Conservation (phyloP, 2,113 vertebrate genomes). For the Lasiurus cinereus region DNA sequence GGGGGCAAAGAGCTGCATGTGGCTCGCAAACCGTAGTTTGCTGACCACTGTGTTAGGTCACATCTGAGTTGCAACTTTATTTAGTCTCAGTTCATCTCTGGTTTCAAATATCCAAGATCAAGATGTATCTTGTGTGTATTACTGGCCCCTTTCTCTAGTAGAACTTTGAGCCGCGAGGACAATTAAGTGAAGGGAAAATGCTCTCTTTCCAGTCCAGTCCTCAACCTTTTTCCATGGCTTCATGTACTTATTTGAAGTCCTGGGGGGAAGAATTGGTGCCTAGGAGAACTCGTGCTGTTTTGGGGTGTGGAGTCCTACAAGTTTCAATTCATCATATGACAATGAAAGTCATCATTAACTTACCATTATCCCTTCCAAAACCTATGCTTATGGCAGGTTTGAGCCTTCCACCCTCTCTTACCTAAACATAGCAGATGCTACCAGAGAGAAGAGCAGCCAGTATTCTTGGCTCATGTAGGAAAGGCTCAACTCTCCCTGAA, state of each 20-base stretch:
- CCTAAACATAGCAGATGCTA: not conserved
- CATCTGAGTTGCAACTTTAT: not conserved
- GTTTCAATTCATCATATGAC: not conserved
- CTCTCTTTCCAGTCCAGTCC: not conserved
- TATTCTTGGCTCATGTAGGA: not conserved
- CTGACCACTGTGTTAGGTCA: not conserved
- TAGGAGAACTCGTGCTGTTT: not conserved
- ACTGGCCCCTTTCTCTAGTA: not conserved
- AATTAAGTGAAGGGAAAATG: not conserved
- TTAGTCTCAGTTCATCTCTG: constrained; percentile 48
- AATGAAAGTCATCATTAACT: not conserved
- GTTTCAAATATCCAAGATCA: constrained; percentile 18
- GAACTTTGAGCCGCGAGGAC: not conserved
- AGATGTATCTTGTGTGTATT: not conserved
- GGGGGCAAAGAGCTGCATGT: no score
- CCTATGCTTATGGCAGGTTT: not conserved
- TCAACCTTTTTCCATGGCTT: not conserved
- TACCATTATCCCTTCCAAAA: not conserved
- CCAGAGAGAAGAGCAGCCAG: not conserved
- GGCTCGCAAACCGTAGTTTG: no score
- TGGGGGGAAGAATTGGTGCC: not conserved
- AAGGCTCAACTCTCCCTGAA: not conserved
- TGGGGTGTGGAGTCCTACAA: not conserved
- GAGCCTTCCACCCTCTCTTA: not conserved
- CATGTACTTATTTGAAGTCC: not conserved